phyloP scores from a whole-genome alignment of 1,140 invertebrate species.

The Rhopalosiphum padi region DNA sequence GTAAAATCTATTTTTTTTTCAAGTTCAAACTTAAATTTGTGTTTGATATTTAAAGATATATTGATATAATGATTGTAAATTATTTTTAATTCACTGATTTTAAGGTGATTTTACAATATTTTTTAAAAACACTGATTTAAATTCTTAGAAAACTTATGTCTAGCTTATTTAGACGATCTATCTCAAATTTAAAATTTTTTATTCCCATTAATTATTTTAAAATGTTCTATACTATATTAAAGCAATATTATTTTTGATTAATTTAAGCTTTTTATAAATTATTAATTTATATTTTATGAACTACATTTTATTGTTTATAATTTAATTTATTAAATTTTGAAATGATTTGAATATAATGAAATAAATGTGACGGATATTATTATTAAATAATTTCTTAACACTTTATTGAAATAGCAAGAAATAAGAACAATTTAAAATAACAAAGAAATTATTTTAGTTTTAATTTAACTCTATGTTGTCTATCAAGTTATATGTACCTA shows the following conservation, averaged over 20 bases:
- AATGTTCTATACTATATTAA: background rate
- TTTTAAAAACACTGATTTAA: background rate
- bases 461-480: too few relatives aligned
- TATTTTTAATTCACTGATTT: background rate
- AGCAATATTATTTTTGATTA: background rate
- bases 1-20: too few relatives aligned
- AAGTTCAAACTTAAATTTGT: background rate
- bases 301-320: background rate
- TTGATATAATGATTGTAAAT: background rate
- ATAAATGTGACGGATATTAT: background rate
- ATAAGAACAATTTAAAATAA: background rate
- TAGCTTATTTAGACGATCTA: background rate
- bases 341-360: background rate
- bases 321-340: background rate
- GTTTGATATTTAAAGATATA: background rate
- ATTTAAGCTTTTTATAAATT: background rate
- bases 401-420: background rate
- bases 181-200: background rate
- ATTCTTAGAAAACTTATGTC: background rate
- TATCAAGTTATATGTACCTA: too few relatives aligned
- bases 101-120: too few relatives aligned
- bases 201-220: background rate
- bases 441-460: too few relatives aligned
- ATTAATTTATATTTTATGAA: background rate
- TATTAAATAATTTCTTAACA: background rate